Evolutionary conservation across 2,113 vertebrate species (phyloP).

Genomic region (Cebus imitator): DNA sequence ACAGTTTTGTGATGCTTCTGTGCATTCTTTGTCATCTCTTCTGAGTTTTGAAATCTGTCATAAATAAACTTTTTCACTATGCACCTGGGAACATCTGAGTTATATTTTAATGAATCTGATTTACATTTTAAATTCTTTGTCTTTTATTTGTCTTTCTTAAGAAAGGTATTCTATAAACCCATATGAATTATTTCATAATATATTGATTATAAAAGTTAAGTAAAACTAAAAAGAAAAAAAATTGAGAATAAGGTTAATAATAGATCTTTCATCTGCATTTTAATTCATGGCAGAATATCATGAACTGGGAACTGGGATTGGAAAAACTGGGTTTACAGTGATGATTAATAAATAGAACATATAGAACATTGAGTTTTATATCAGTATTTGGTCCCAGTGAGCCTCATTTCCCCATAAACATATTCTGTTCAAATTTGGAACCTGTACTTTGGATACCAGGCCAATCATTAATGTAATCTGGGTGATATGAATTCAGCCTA

Average conservation of each 20-base stretch:
- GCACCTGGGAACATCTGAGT: conserved; percentile 70
- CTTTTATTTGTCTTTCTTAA: conserved; percentile 5
- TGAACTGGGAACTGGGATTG: background rate
- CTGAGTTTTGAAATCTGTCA: conserved; percentile 70
- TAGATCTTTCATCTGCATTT: background rate
- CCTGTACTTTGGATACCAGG: background rate
- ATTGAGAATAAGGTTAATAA: conserved; percentile 2
- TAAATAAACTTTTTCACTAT: conserved; percentile 88
- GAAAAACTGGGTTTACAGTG: conserved; percentile 1
- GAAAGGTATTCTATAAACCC: background rate
- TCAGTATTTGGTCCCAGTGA: background rate
- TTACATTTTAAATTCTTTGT: background rate
- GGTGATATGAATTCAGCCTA: background rate
- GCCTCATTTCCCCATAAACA: background rate
- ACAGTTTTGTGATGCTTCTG: conserved; percentile 80
- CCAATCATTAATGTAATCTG: background rate
- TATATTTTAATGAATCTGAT: conserved; percentile 3
- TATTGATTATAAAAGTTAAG: conserved; percentile 35
- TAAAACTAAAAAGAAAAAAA: background rate
- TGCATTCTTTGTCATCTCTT: conserved; percentile 75
- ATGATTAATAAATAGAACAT: background rate
- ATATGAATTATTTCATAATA: background rate
- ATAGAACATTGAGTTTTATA: background rate
- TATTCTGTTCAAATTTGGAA: conserved; percentile 30
- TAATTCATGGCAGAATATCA: conserved; percentile 21